Evolutionary conservation across 2,888 invertebrate species (phyloP).

Genomic region (Apamea crenata): DNA sequence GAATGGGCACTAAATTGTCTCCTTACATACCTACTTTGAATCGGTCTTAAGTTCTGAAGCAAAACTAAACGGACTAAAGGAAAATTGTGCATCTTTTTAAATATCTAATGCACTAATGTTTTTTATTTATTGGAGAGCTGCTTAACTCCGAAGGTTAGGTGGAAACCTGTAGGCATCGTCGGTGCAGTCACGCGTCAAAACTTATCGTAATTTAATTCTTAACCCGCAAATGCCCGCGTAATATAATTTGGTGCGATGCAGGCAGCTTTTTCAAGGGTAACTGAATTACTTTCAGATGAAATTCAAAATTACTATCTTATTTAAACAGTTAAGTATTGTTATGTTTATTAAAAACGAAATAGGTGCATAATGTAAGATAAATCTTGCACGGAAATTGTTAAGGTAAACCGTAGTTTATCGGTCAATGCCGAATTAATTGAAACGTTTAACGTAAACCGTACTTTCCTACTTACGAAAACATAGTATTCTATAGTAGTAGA

Average conservation of each 20-base stretch:
- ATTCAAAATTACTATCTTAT: background rate
- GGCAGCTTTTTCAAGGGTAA: conserved; percentile 19
- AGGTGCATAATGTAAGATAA: conserved; percentile 1
- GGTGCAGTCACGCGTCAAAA: conserved; percentile 7
- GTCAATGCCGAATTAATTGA: conserved; percentile 49
- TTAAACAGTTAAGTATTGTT: conserved; percentile 15
- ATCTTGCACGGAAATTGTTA: conserved; percentile 30
- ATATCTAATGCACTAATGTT: background rate
- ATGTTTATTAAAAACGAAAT: conserved; percentile 6
- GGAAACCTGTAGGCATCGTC: background rate
- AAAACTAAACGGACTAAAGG: background rate
- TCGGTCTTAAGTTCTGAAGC: background rate
- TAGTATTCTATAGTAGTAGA: conserved; percentile 5
- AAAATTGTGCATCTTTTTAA: background rate
- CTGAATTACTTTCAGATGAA: conserved; percentile 11
- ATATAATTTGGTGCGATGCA: background rate
- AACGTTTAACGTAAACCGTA: conserved; percentile 42
- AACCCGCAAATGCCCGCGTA: conserved; percentile 14
- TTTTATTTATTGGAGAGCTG: background rate
- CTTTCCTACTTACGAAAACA: conserved; percentile 28
- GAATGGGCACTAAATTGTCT: background rate
- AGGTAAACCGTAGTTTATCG: conserved; percentile 41
- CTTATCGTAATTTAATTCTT: background rate
- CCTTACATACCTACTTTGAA: background rate
- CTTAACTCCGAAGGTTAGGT: background rate